Evolutionary conservation across 2,797 vertebrate genomes (phyloP).

Genomic region (Miichthys miiuy): DNA sequence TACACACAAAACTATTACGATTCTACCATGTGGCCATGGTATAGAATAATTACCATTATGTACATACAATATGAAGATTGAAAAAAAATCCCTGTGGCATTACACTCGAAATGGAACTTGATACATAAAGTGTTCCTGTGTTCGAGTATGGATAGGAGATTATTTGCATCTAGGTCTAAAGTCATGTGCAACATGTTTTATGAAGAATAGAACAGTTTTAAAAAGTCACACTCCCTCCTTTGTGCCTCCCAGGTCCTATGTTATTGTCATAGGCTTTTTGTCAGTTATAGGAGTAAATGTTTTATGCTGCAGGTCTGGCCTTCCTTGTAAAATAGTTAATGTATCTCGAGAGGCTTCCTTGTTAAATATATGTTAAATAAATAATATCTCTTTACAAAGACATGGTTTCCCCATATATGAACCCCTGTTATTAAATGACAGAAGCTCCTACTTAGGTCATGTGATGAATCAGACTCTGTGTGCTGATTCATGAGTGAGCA

Average conservation of each 20-base stretch:
- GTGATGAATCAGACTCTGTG: neutral
- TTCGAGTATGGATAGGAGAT: neutral
- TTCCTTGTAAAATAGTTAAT: neutral
- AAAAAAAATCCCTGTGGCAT: neutral
- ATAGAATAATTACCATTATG: no score
- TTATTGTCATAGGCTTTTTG: neutral
- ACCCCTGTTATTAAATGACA: neutral
- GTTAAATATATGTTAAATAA: neutral
- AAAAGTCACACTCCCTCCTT: neutral
- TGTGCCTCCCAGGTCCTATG: neutral
- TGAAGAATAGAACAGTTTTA: neutral
- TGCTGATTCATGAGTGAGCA: slow-evolving; percentile 3
- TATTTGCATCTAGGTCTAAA: neutral
- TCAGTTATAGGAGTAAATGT: neutral
- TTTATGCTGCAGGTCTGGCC: neutral
- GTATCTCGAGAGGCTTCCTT: neutral
- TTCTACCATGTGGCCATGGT: no score
- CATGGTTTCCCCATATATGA: neutral
- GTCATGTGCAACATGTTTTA: neutral
- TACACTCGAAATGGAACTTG: neutral
- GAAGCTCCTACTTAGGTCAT: neutral
- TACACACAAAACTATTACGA: neutral
- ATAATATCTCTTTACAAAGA: neutral
- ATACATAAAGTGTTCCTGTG: no score
- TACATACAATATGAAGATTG: neutral